These are phyloP conservation scores for Poecile montanus DNA, from an alignment of 2,797 vertebrate genomes.

Conservation along the genomic window DNA sequence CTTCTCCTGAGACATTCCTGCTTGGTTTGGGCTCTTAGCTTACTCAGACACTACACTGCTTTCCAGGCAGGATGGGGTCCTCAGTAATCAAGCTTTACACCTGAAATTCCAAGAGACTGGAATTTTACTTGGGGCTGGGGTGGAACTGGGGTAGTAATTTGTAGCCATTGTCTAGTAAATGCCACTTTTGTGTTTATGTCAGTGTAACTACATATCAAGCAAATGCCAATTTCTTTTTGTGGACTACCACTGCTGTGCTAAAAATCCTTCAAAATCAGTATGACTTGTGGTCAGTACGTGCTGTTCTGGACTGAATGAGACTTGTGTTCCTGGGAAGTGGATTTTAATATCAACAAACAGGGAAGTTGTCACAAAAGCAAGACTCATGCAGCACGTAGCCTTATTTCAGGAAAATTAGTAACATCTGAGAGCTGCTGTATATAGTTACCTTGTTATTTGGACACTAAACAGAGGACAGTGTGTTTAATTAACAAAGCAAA, in stretches of 20 bases:
- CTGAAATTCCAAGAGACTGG: neutral
- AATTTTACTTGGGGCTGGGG: neutral
- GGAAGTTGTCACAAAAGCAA: constrained; percentile 2
- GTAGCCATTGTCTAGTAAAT: neutral
- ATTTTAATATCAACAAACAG: constrained; percentile 38
- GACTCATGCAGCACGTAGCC: neutral
- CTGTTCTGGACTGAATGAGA: neutral
- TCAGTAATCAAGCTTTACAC: neutral
- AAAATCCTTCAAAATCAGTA: neutral
- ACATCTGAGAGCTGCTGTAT: neutral
- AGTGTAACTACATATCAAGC: neutral
- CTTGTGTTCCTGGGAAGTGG: constrained; percentile 3
- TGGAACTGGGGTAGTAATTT: neutral
- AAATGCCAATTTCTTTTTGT: neutral
- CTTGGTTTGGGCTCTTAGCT: neutral
- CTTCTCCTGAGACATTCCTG: neutral
- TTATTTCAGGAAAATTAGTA: neutral
- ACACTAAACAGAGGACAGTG: neutral
- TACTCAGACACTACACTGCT: neutral
- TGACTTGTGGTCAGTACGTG: neutral
- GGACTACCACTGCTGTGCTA: neutral
- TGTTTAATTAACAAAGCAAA: neutral
- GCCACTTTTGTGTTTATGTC: neutral
- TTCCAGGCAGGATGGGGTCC: neutral
- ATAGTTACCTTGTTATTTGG: neutral